Percentiles rank a stretch among this genome's conserved stretches.
phyloP scores from a whole-genome alignment of 37 sponge, comb jelly and placozoan genomes.

The Chondrosia reniformis region DNA sequence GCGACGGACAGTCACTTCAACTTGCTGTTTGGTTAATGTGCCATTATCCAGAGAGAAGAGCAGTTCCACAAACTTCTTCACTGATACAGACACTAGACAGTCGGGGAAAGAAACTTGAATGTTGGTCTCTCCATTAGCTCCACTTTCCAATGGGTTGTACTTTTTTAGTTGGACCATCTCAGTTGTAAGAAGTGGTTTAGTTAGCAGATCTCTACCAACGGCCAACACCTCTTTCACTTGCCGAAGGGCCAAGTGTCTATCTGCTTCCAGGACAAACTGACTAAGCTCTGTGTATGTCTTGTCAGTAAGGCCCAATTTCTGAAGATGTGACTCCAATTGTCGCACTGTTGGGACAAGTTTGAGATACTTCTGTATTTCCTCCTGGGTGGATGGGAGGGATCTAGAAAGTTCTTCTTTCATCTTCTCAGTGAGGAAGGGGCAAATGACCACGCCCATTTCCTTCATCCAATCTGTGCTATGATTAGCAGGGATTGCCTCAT shows the following conservation, averaged over 20 bases:
- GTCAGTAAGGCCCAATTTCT: neutral
- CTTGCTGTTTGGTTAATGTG: neutral
- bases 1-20: neutral
- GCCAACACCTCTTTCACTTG: slow-evolving; percentile 49
- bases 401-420: neutral
- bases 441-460: neutral
- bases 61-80: slow-evolving; percentile 15
- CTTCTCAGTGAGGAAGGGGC: neutral
- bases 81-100: neutral
- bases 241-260: slow-evolving; percentile 45
- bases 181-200: slow-evolving; percentile 51
- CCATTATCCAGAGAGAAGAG: neutral
- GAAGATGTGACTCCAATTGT: neutral
- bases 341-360: neutral
- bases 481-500: neutral
- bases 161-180: neutral
- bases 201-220: slow-evolving; percentile 43
- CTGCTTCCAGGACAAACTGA: slow-evolving; percentile 44
- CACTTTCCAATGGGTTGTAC: neutral
- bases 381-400: neutral
- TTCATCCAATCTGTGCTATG: neutral
- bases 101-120: neutral
- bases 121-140: neutral
- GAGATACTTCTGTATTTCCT: neutral
- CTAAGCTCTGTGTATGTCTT: slow-evolving; percentile 36